Conservation (phyloP, 2,797 vertebrate species). For the Toxotes lorentzi region DNA sequence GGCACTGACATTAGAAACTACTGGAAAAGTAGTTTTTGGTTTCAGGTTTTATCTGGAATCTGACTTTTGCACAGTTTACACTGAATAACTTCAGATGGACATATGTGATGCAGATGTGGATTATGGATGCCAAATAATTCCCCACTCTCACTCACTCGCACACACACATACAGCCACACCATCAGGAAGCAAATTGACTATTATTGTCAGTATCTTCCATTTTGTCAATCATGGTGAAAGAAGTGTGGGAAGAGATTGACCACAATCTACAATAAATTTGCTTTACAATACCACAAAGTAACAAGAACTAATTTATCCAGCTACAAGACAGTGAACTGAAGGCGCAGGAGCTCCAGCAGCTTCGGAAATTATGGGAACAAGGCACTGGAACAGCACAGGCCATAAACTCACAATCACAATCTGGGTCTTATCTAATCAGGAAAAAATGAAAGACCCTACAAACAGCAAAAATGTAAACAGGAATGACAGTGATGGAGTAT, state of each 20-base stretch:
- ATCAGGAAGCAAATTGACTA: background rate
- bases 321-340: background rate
- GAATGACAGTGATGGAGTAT: slow-evolving; percentile 1
- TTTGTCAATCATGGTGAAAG: background rate
- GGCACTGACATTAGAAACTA: background rate
- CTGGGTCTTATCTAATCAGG: background rate
- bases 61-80: slow-evolving; percentile 2
- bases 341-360: background rate
- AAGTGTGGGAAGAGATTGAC: background rate
- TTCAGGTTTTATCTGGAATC: slow-evolving; percentile 9
- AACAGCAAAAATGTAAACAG: slow-evolving; percentile 11
- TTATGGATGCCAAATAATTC: background rate
- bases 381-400: background rate
- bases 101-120: slow-evolving; percentile 47
- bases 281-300: background rate
- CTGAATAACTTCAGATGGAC: slow-evolving; percentile 5
- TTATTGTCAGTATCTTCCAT: background rate
- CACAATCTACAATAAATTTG: background rate
- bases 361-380: background rate
- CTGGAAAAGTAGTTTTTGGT: background rate
- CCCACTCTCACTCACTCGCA: background rate
- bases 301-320: background rate
- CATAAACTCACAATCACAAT: background rate
- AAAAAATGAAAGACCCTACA: background rate
- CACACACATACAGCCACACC: too few species aligned